These are phyloP conservation scores for Tychaedon coryphoeus DNA, from an alignment of 2,113 vertebrate genomes.

Conservation along the genomic window DNA sequence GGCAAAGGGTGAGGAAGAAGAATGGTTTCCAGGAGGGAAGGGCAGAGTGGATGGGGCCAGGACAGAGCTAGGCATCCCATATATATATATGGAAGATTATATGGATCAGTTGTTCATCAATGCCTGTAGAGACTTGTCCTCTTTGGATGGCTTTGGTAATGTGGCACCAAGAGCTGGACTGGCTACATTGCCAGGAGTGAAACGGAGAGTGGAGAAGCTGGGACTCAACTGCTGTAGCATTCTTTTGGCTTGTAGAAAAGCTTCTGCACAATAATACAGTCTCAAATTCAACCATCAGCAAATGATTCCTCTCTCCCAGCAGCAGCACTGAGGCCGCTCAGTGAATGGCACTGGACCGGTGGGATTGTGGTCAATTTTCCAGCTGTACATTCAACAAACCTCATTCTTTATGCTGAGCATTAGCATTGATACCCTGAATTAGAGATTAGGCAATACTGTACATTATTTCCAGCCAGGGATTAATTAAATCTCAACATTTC, in stretches of 20 bases:
- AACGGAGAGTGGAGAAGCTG: neutral
- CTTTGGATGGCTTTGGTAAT: neutral
- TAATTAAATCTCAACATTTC: conserved; percentile 34
- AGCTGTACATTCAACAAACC: neutral
- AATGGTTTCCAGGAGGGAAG: neutral
- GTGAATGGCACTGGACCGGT: rapidly evolving
- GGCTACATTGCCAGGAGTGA: neutral
- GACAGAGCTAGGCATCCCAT: neutral
- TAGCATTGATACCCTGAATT: neutral
- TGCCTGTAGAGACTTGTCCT: conserved; percentile 24
- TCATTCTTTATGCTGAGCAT: neutral
- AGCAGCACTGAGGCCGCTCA: rapidly evolving
- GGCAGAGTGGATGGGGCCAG: neutral
- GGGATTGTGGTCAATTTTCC: neutral
- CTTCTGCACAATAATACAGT: neutral
- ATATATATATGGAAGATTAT: neutral
- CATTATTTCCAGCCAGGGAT: conserved; percentile 36
- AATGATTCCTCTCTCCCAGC: neutral
- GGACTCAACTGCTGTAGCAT: neutral
- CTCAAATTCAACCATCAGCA: neutral
- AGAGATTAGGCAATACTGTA: neutral
- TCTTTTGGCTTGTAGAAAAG: neutral
- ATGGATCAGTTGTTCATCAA: conserved; percentile 25
- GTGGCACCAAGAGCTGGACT: neutral
- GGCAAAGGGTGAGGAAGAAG: neutral